Evolutionary conservation across 2,888 invertebrate genomes (phyloP), one percentile per base, ranked within the genome.

Genomic region (Euplexia lucipara): DNA sequence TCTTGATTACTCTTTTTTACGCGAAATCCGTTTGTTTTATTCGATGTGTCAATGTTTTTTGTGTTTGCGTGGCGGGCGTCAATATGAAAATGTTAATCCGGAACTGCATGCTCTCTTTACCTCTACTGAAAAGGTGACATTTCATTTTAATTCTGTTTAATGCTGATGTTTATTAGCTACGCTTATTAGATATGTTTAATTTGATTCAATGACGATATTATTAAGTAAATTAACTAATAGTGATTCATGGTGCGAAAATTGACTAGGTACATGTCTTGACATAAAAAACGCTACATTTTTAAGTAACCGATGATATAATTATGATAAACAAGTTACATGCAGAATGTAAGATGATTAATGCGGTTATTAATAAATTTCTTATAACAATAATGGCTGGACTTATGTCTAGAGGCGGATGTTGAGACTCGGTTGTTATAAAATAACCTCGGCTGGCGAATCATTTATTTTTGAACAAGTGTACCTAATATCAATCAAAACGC

Each of bases 401-500:
- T 45, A 39, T 61, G 37, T 61, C 41, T 26, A 63, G 20, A 63
- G 26, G 26, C 47, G 53, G 54, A 58, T 68, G 44, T 68, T 48
- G 58, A 59, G 37, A 59, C 20, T 62, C 12, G 37, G n/a, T 49
- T 75, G 34, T 59, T 39, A 26, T 44, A 58, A 57, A 64, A 61
- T 49, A 62, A 49, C 37, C 45, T 47, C 30, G 32, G 37, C 45
- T 30, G 14, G 42, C 45, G 41, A 37, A 69, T 48, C 14, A 42
- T 74, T 51, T 20, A 35, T 70, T 75, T 74, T 72, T 62, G 53
- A 62, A 58, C 52, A 47, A 54, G 22, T 68, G 32, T 26, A 39
- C n/a, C n/a, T n/a, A n/a, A 73, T 74, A 68, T 78, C 72, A 70
- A 79, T 74, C 64, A 76, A 76, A 74, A 69, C 49, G 60, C 53